Conservation (phyloP, 2,888 invertebrate genomes). For the Nephrotoma appendiculata region DNA sequence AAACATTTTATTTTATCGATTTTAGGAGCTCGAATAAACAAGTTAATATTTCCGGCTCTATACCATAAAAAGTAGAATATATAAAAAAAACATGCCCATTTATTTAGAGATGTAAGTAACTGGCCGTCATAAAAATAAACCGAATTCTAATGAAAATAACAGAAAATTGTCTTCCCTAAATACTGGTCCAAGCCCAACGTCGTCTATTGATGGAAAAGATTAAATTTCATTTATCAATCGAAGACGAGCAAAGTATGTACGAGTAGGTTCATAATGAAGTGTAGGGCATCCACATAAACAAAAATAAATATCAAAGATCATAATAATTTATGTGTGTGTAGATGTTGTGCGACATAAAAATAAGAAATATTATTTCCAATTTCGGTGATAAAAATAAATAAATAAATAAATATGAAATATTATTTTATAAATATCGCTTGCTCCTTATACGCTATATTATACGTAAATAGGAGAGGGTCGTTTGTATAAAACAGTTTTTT, state of each 20-base stretch:
- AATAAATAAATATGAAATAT: neutral
- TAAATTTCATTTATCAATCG: neutral
- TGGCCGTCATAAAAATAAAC: neutral
- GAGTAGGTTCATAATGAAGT: neutral
- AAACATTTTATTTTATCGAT: neutral
- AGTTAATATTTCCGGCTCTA: neutral
- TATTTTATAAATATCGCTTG: neutral
- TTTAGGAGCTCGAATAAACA: neutral
- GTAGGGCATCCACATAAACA: neutral
- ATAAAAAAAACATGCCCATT: neutral
- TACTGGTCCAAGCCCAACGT: neutral
- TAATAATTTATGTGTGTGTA: neutral
- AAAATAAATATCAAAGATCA: neutral
- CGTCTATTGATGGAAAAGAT: neutral
- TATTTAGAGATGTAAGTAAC: neutral
- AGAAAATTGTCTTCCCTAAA: neutral
- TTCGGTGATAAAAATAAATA: neutral
- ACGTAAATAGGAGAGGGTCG: neutral
- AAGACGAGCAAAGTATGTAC: neutral
- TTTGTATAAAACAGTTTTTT: neutral
- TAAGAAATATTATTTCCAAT: neutral
- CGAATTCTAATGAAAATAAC: neutral
- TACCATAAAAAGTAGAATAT: no score
- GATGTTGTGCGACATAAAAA: neutral
- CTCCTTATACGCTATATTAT: neutral